Conservation (phyloP, 2,113 vertebrate species). For the Oenanthe melanoleuca region DNA sequence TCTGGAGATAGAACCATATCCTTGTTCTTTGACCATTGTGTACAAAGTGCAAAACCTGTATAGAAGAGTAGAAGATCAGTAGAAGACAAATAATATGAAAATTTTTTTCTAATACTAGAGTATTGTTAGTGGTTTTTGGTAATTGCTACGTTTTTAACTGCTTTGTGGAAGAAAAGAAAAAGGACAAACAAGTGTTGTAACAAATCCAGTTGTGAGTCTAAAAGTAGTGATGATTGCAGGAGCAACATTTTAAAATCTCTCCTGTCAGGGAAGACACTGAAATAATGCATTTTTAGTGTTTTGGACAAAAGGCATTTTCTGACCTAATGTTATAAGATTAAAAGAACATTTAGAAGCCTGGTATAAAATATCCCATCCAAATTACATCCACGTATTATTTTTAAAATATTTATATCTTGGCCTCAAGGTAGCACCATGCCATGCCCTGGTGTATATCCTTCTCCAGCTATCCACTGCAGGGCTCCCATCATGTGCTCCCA, state of each 20-base stretch:
- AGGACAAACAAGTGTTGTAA: background rate
- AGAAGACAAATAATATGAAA: background rate
- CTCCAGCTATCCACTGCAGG: background rate
- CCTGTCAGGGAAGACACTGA: background rate
- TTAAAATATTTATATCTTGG: fast-evolving
- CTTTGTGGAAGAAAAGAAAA: background rate
- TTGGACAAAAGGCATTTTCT: background rate
- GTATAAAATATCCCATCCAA: background rate
- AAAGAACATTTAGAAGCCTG: background rate
- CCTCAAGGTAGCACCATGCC: background rate
- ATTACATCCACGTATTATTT: background rate
- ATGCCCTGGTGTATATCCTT: background rate
- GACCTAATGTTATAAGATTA: background rate
- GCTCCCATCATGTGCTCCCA: background rate
- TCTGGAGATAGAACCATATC: background rate
- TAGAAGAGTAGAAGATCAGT: background rate
- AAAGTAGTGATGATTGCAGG: background rate
- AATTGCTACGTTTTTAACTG: background rate
- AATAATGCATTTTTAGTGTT: background rate
- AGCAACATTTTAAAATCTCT: background rate
- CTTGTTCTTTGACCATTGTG: background rate
- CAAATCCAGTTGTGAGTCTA: background rate
- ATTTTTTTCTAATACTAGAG: background rate
- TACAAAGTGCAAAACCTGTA: background rate
- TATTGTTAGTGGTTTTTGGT: fast-evolving